phyloP scores from a whole-genome alignment of 2,113 vertebrate genomes.

The Diadophis punctatus region DNA sequence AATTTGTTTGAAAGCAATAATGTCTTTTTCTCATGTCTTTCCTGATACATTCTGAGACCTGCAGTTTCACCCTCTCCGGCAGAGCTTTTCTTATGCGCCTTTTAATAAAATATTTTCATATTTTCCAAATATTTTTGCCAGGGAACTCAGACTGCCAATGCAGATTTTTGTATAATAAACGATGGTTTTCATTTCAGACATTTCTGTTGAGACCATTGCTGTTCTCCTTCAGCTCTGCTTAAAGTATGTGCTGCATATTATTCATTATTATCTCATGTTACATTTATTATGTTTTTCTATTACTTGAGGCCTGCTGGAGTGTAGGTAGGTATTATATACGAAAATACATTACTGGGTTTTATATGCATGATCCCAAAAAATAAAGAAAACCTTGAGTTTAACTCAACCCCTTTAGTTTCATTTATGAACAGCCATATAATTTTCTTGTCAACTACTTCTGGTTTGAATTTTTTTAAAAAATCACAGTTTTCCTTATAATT shows the following conservation, averaged over 20 bases:
- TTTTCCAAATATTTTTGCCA: neutral
- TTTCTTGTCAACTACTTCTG: neutral
- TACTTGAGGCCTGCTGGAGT: neutral
- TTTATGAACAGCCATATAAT: neutral
- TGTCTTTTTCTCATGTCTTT: neutral
- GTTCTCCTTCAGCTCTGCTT: neutral
- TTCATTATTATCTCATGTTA: neutral
- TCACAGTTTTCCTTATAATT: neutral
- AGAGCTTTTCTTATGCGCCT: neutral
- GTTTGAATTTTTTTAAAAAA: neutral
- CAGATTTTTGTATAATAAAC: neutral
- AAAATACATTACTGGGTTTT: neutral
- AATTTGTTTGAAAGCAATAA: neutral
- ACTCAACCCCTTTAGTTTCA: neutral
- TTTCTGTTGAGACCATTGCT: neutral
- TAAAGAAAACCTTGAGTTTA: neutral
- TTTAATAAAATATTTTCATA: neutral
- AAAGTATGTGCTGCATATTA: neutral
- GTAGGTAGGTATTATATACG: neutral
- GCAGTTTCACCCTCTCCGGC: neutral
- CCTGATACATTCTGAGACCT: neutral
- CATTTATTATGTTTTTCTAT: neutral
- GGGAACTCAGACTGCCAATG: conserved; percentile 2
- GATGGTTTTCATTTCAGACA: neutral
- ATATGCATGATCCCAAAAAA: neutral